These are phyloP conservation scores for Cardiocondyla obscurior DNA, from an alignment of 1,140 invertebrate genomes.

Conservation along the genomic window DNA sequence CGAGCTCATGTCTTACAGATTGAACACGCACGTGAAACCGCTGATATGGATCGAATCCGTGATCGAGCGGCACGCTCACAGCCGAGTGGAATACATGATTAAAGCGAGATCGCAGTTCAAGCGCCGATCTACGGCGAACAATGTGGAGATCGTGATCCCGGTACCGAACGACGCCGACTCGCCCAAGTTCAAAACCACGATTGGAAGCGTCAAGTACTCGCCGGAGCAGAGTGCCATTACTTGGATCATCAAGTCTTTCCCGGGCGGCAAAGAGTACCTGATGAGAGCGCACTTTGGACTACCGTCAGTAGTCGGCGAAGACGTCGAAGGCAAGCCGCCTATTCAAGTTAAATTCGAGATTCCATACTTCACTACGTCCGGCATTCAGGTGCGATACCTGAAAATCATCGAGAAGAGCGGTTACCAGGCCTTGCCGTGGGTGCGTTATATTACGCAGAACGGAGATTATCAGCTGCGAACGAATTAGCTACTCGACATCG, in stretches of 20 bases:
- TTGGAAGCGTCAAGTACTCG: conserved; percentile 98
- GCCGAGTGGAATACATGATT: conserved; percentile 99
- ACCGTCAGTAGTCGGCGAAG: conserved; percentile 97
- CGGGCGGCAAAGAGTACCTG: conserved; percentile 99
- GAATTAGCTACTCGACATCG: conserved; percentile 85
- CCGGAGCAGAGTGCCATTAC: conserved; percentile 99
- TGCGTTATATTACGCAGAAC: conserved; percentile 99
- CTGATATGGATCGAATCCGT: conserved; percentile 99
- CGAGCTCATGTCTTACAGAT: conserved; percentile 99
- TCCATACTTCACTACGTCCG: conserved; percentile 99
- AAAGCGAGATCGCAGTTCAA: conserved; percentile 99
- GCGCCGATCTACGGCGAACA: conserved; percentile 98
- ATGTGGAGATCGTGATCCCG: conserved; percentile 99
- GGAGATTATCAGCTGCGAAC: conserved; percentile 99
- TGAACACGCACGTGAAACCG: conserved; percentile 99
- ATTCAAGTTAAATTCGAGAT: conserved; percentile 99
- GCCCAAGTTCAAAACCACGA: conserved; percentile 99
- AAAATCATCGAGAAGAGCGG: conserved; percentile 99
- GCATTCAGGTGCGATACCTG: conserved; percentile 98
- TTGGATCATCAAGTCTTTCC: conserved; percentile 99
- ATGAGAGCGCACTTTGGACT: conserved; percentile 99
- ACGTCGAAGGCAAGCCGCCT: conserved; percentile 98
- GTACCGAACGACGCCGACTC: conserved; percentile 99
- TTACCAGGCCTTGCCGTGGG: conserved; percentile 99
- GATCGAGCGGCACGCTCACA: conserved; percentile 99